These are phyloP conservation scores for Henicopernis longicauda DNA, from an alignment of 2,113 vertebrate species.

Conservation along the genomic window DNA sequence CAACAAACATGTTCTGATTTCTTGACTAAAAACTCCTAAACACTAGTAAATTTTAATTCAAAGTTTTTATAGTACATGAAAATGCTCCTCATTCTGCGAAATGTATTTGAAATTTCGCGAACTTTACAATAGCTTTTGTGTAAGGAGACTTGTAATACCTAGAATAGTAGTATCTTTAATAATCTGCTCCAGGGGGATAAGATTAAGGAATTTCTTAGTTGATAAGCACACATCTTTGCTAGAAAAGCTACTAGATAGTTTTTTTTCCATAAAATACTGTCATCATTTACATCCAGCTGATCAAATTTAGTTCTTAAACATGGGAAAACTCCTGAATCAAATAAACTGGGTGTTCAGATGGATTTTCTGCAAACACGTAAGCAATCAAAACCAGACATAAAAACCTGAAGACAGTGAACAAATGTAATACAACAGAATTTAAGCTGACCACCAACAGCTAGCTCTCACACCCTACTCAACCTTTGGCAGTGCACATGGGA, in stretches of 20 bases:
- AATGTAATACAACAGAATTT: background rate
- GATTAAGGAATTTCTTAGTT: background rate
- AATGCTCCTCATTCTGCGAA: background rate
- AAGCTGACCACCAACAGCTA: background rate
- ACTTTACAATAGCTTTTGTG: background rate
- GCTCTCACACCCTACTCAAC: background rate
- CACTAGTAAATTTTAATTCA: background rate
- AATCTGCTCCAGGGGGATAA: background rate
- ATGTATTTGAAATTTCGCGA: background rate
- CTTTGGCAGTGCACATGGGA: background rate
- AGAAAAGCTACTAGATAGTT: background rate
- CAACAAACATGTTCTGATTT: background rate
- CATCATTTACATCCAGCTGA: background rate
- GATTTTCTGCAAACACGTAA: background rate
- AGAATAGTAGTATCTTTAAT: background rate
- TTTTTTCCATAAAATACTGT: background rate
- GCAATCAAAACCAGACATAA: background rate
- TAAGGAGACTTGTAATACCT: background rate
- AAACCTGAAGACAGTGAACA: background rate
- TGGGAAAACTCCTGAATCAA: background rate
- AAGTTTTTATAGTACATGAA: background rate
- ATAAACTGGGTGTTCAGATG: background rate
- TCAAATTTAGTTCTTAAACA: background rate
- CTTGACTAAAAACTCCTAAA: background rate
- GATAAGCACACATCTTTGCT: background rate